Conservation (phyloP, 2,888 invertebrate species). For the Urechis unicinctus region DNA sequence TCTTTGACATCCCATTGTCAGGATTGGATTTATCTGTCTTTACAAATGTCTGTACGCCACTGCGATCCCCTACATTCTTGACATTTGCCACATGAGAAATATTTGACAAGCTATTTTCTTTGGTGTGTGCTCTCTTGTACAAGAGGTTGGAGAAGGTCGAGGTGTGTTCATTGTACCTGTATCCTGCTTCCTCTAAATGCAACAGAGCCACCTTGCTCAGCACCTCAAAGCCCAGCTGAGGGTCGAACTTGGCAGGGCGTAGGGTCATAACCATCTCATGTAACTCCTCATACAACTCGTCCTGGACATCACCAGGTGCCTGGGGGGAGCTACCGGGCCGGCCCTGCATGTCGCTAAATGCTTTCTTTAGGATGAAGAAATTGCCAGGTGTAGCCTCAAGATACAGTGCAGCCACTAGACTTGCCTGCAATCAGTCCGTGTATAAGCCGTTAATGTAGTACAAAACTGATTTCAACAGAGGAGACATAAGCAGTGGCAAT, state of each 20-base stretch:
- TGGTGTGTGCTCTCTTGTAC: too few species aligned
- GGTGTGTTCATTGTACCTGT: not conserved
- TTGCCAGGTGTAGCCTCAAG: slow-evolving; percentile 18
- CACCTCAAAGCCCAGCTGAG: slow-evolving; percentile 13
- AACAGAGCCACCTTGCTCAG: slow-evolving; percentile 1
- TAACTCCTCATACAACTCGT: slow-evolving; percentile 7
- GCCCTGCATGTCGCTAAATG: not conserved
- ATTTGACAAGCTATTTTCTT: too few species aligned
- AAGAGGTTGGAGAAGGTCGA: not conserved
- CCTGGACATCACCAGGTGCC: slow-evolving; percentile 2
- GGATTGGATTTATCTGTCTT: too few species aligned
- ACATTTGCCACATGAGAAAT: too few species aligned
- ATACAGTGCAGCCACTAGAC: slow-evolving; percentile 15
- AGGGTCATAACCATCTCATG: slow-evolving; percentile 18
- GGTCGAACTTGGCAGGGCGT: slow-evolving; percentile 14
- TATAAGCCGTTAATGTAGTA: too few species aligned
- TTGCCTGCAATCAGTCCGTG: too few species aligned
- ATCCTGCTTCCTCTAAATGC: not conserved
- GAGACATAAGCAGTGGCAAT: too few species aligned
- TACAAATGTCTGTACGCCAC: too few species aligned
- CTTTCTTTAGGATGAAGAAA: slow-evolving; percentile 13
- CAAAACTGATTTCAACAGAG: too few species aligned
- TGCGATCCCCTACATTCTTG: too few species aligned
- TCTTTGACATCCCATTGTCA: too few species aligned
- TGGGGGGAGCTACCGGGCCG: not conserved